These are phyloP conservation scores for Leucozona laternaria DNA, from an alignment of 2,888 invertebrate genomes.

Conservation along the genomic window DNA sequence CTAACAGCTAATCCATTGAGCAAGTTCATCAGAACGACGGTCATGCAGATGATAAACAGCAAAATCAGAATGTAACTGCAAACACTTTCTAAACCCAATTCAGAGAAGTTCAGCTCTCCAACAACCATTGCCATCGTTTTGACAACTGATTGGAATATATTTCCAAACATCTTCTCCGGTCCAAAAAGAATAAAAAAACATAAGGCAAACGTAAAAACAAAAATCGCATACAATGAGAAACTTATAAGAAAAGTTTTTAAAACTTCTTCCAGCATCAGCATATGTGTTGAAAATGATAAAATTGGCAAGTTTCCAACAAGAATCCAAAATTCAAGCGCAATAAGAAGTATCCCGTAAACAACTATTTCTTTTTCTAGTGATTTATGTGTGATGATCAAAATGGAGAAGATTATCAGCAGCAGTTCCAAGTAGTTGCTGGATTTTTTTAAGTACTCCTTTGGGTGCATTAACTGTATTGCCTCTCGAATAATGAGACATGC, in stretches of 20 bases:
- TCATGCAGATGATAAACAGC: background rate
- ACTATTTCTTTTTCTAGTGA: background rate
- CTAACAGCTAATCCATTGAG: background rate
- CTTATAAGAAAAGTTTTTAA: background rate
- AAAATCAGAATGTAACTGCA: background rate
- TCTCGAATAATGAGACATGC: background rate
- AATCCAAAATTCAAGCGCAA: background rate
- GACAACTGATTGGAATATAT: background rate
- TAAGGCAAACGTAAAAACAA: background rate
- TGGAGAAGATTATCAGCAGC: background rate
- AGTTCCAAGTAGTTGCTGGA: background rate
- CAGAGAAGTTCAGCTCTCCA: background rate
- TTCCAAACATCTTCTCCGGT: background rate
- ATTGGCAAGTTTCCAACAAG: background rate
- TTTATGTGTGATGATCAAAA: background rate
- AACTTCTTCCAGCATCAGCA: background rate
- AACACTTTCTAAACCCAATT: background rate
- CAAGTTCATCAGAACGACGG: background rate
- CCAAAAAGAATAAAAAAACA: background rate
- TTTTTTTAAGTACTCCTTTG: background rate
- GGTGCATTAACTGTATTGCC: background rate
- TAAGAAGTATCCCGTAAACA: background rate
- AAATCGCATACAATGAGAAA: background rate
- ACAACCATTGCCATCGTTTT: background rate
- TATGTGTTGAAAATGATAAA: background rate